A percentile compares a stretch with the other conserved stretches of the same genome.
These are phyloP conservation scores for Echinometra lucunter DNA, from an alignment of 53 echinoderm and acorn worm genomes.

Conservation along the genomic window DNA sequence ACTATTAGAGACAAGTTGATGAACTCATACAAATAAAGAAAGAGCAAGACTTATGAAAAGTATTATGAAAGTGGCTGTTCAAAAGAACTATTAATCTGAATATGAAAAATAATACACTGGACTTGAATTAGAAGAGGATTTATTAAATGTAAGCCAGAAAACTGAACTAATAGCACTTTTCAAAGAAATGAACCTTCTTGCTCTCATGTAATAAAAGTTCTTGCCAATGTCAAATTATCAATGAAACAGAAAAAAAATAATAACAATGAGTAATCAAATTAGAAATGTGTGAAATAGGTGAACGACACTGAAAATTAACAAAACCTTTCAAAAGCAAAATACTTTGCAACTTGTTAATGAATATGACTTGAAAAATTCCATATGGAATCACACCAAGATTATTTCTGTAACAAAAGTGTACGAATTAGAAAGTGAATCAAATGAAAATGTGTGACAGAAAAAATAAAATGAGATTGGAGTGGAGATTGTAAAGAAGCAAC, in stretches of 20 bases:
- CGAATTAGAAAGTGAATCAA: no score
- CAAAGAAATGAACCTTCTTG: neutral
- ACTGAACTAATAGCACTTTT: neutral
- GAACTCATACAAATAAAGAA: neutral
- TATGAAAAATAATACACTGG: neutral
- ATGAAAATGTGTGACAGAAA: no score
- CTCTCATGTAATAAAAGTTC: neutral
- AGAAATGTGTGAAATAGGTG: neutral
- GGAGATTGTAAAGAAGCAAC: no score
- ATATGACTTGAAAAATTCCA: no score
- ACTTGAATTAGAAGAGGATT: neutral
- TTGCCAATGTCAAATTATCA: neutral
- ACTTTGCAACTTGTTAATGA: neutral
- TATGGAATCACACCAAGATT: no score
- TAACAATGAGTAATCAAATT: neutral
- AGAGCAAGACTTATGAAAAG: neutral
- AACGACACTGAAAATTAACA: neutral
- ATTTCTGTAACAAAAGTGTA: no score
- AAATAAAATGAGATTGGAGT: no score
- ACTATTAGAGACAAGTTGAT: neutral
- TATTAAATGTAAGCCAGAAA: neutral
- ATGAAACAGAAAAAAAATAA: neutral
- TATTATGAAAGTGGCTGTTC: neutral
- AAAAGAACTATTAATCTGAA: neutral
- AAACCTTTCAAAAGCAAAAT: neutral